phyloP scores from a whole-genome alignment of 2,113 vertebrate genomes.

The Ranitomeya imitator region DNA sequence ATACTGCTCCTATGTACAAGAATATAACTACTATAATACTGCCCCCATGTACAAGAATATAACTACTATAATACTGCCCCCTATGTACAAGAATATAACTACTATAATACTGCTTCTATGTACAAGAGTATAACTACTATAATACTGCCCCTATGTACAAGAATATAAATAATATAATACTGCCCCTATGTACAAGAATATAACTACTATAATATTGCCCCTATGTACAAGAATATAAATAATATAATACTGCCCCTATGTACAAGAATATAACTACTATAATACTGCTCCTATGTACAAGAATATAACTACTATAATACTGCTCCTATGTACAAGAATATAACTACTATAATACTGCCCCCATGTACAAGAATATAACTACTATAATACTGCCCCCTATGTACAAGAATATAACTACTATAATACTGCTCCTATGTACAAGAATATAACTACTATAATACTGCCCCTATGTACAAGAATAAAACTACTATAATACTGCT shows the following conservation, averaged over 20 bases:
- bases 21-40: constrained; percentile 17
- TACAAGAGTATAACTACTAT: too few species aligned
- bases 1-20: constrained; percentile 6
- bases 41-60: constrained; percentile 13
- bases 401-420: too few species aligned
- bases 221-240: too few species aligned
- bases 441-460: constrained; percentile 14
- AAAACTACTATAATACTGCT: not conserved
- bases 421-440: not conserved
- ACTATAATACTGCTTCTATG: constrained; percentile 1
- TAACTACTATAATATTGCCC: too few species aligned
- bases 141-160: too few species aligned
- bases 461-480: not conserved
- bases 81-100: constrained; percentile 12
- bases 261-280: too few species aligned
- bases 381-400: too few species aligned
- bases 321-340: not conserved
- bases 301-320: constrained; percentile 15
- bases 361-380: not conserved
- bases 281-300: not conserved
- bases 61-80: constrained; percentile 10
- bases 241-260: too few species aligned
- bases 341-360: constrained; percentile 3
- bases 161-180: too few species aligned
- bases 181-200: too few species aligned